These are phyloP conservation scores for Oryzias curvinotus DNA, from an alignment of 2,113 vertebrate genomes.

Conservation along the genomic window DNA sequence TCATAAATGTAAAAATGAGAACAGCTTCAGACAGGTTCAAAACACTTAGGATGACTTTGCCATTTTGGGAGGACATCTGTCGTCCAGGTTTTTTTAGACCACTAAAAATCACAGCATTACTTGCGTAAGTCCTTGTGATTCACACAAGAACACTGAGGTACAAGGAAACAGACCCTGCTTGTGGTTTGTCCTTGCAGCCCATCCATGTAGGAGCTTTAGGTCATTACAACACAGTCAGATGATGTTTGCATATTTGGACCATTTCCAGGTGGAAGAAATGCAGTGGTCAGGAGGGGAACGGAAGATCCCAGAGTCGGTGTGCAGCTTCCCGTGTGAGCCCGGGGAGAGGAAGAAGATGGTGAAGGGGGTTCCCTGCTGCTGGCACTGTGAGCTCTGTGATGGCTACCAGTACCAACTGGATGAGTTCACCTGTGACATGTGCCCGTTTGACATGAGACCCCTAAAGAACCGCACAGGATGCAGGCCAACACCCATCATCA, in stretches of 20 bases:
- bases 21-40: too few relatives aligned
- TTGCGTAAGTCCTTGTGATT: too few relatives aligned
- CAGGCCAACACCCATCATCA: constrained; percentile 80
- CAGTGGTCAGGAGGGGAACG: constrained; percentile 81
- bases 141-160: too few relatives aligned
- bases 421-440: constrained; percentile 79
- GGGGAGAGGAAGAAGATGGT: constrained; percentile 85
- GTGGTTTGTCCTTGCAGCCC: too few relatives aligned
- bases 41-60: too few relatives aligned
- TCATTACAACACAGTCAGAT: not conserved
- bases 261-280: constrained; percentile 80
- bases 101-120: too few relatives aligned
- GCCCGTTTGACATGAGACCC: constrained; percentile 81
- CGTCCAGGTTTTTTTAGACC: too few relatives aligned
- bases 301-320: constrained; percentile 79
- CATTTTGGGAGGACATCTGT: too few relatives aligned
- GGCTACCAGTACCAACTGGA: constrained; percentile 83
- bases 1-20: too few relatives aligned
- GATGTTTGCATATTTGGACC: constrained; percentile 14
- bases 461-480: constrained; percentile 79
- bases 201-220: too few relatives aligned
- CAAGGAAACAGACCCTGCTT: too few relatives aligned
- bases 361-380: constrained; percentile 84
- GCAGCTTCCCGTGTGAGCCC: constrained; percentile 84
- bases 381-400: constrained; percentile 84